Evolutionary conservation across 2,797 vertebrate species (phyloP), one percentile per base, ranked within the genome.

Genomic region (Acrossocheilus fasciatus): DNA sequence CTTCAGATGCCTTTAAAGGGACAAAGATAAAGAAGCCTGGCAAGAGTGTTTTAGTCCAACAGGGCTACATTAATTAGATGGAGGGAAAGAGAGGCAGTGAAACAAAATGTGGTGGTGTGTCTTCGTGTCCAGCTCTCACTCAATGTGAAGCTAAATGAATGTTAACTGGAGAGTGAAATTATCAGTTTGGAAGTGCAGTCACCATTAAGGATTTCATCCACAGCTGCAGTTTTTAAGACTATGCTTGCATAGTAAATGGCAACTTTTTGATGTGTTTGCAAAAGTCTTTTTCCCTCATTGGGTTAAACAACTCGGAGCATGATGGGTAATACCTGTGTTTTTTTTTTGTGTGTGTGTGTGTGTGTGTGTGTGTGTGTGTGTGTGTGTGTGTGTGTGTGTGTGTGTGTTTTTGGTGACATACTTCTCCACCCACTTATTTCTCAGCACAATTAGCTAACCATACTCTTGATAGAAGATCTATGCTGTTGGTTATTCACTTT

Each of bases 91-190:
- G 1, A 84, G 69, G 70, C 45, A 74, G 68, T 26, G 57, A 89
- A 89, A 90, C 74, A 83, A 82, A 82, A 72, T 83, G 36, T 64
- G 69, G 57, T 39, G 64, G 39, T 70, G 79, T 75, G 87, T 59
- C 75, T 78, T 70, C 4, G 36, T 78, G 75, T 85, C 75, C 75
- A 84, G 59, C 82, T 52, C 45, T 85, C 75, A 78, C 62, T 85
- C 75, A 84, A 75, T 5, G 6, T 79, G 74, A 78, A 59, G 39
- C 76, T 85, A 85, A 85, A 80, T 79, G 7, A 72, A 52, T 80
- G 57, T 80, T 43, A 81, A 81, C 59, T 81, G 59, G 78, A 47
- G 78, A 81, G 26, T 81, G 39, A 81, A 81, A 81, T 81, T 66
- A 66, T 81, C 17, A 66, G 78, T 47, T 81, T 77, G 47, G 23